A percentile compares a stretch with the other conserved stretches of the same genome.
Evolutionary conservation across 2,888 invertebrate genomes (phyloP).

Genomic region (Acronicta alni): DNA sequence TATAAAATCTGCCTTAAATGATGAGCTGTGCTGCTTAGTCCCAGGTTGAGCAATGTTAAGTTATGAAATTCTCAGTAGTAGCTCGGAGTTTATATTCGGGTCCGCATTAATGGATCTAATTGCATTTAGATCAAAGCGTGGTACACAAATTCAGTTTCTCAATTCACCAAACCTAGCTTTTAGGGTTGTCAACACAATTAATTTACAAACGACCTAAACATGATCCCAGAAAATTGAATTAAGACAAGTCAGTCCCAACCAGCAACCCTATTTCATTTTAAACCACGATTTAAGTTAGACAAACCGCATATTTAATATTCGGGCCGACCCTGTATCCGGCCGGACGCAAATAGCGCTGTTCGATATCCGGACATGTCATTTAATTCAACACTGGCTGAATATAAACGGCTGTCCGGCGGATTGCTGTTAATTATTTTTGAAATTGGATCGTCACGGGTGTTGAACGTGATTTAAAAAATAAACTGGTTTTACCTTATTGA

Average conservation of each 20-base stretch:
- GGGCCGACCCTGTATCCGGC: background rate
- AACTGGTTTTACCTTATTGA: no score
- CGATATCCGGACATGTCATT: conserved; percentile 39
- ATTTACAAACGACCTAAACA: background rate
- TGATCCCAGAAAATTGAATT: conserved; percentile 15
- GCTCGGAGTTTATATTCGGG: no score
- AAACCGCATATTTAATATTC: conserved; percentile 46
- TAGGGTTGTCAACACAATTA: conserved; percentile 13
- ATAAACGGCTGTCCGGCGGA: conserved; percentile 20
- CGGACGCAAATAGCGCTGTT: conserved; percentile 34
- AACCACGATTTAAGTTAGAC: conserved; percentile 38
- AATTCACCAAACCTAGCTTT: conserved; percentile 5
- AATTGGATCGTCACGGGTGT: background rate
- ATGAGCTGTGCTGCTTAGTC: no score
- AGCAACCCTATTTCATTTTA: conserved; percentile 5
- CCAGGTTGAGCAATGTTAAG: no score
- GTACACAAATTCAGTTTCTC: background rate
- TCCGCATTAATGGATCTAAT: background rate
- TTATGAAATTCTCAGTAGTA: no score
- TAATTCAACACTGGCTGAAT: conserved; percentile 43
- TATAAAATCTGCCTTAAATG: no score
- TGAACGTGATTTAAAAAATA: background rate
- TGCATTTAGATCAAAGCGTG: no score
- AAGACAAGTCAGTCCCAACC: background rate
- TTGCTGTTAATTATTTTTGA: conserved; percentile 39